These are phyloP conservation scores for Halictus quadricinctus DNA, from an alignment of 2,888 invertebrate species.

Conservation along the genomic window DNA sequence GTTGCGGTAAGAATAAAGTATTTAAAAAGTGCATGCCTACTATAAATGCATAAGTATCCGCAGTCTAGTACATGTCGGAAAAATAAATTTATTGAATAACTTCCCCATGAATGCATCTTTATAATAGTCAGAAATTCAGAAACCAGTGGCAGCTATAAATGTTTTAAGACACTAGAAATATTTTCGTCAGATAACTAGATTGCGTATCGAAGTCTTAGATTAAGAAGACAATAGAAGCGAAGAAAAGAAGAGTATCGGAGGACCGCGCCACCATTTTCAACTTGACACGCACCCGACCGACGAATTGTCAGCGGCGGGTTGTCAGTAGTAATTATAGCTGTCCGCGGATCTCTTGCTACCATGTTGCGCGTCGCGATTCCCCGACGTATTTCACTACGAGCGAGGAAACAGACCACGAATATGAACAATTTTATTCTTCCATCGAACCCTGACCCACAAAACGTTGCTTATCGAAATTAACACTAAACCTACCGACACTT, in stretches of 20 bases:
- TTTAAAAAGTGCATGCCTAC: too few relatives aligned
- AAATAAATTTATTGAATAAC: too few relatives aligned
- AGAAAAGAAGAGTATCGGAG: neutral
- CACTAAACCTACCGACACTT: too few relatives aligned
- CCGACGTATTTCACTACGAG: neutral
- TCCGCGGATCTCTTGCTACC: constrained; percentile 49
- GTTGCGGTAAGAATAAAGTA: too few relatives aligned
- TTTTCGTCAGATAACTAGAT: too few relatives aligned
- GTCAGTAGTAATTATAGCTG: constrained; percentile 66
- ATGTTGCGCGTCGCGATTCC: constrained; percentile 22
- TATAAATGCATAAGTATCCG: too few relatives aligned
- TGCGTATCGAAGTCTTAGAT: too few relatives aligned
- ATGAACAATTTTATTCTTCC: neutral
- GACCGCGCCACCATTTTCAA: constrained; percentile 51
- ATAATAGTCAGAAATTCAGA: too few relatives aligned
- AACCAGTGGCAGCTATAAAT: too few relatives aligned
- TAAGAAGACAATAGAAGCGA: neutral
- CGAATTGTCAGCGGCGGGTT: constrained; percentile 24
- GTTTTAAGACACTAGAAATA: too few relatives aligned
- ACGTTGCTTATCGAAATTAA: neutral
- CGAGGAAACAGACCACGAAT: neutral
- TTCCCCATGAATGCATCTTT: too few relatives aligned
- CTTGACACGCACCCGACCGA: constrained; percentile 27
- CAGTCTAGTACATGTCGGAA: too few relatives aligned
- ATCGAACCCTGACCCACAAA: neutral